Base-by-base conservation (phyloP, 2,113 vertebrate genomes). In the Oreochromis aureus region DNA sequence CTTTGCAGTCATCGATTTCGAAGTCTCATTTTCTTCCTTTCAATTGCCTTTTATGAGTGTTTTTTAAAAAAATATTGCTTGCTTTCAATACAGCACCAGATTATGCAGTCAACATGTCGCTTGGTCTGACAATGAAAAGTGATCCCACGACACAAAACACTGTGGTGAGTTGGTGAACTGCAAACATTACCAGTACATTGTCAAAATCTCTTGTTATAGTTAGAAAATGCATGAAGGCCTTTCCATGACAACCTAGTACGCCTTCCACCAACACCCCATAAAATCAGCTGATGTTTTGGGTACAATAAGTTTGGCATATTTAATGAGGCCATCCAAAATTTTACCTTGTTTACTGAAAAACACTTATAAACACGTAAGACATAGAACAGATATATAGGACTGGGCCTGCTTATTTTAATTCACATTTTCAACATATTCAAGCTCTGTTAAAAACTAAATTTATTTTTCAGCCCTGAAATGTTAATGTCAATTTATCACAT, bases 91-190 rank as follows among this genome's bases (percentile, higher is more conserved):
- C 90, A 97, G 95, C 85, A 12, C 94, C 95, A 51, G 2, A 2
- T 66, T 66, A 39, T 66, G 36, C 61, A 27, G 61, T 66, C 34
- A 66, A 66, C 34, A 66, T 66, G 61, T 66, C 61, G 4, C 61
- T 66, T 66, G 61, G 61, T 41, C 93, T 97, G 81, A 89, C 95
- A 10, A 92, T 97, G 96, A 71, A 79, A 44, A 84, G 5, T 82
- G 53, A 96, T 80, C 87, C 86, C 2, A 0, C 1, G 1, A 89
- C 87, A 73, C 58, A 82, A 84, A 92, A 80, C 3, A 84, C 93
- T 24, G 0, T 66, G 61, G 61, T 66, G 61, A 66, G 61, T 66
- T 66, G 10, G 1, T 81, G 48, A 80, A 80, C 7, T 81, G 16
- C 41, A 91, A 8, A 36, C 3, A 56, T 54, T 2, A 34, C 22